Conservation (phyloP, 2,797 vertebrate species). For the Pseudotriccus pelzelni region DNA sequence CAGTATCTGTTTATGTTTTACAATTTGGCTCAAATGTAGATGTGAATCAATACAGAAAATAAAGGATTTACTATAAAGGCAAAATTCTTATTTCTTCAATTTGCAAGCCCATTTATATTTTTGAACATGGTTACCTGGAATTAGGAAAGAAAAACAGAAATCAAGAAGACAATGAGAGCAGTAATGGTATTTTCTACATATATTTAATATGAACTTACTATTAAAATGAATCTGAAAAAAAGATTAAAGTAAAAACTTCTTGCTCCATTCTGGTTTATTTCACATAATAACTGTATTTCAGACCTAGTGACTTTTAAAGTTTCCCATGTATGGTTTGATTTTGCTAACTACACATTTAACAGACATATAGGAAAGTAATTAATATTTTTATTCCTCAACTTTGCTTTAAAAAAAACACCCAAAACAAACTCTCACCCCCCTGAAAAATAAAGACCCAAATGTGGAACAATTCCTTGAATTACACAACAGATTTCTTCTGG, state of each 20-base stretch:
- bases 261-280: neutral
- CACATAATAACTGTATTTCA: neutral
- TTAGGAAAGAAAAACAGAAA: neutral
- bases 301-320: neutral
- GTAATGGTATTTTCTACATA: neutral
- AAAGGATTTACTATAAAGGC: neutral
- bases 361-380: neutral
- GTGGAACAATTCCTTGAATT: neutral
- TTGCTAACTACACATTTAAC: neutral
- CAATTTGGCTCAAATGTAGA: neutral
- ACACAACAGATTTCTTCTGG: neutral
- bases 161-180: neutral
- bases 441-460: neutral
- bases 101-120: neutral
- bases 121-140: neutral
- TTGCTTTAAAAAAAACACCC: neutral
- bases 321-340: neutral
- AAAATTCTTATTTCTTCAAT: neutral
- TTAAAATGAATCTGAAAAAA: neutral
- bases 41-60: neutral
- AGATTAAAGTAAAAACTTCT: accelerated
- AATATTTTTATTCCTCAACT: neutral
- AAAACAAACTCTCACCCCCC: neutral
- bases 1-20: neutral
- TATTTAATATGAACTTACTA: neutral